Evolutionary conservation across 2,888 invertebrate species (phyloP), one percentile per base, ranked within the genome.

Genomic region (Monopis laevigella): DNA sequence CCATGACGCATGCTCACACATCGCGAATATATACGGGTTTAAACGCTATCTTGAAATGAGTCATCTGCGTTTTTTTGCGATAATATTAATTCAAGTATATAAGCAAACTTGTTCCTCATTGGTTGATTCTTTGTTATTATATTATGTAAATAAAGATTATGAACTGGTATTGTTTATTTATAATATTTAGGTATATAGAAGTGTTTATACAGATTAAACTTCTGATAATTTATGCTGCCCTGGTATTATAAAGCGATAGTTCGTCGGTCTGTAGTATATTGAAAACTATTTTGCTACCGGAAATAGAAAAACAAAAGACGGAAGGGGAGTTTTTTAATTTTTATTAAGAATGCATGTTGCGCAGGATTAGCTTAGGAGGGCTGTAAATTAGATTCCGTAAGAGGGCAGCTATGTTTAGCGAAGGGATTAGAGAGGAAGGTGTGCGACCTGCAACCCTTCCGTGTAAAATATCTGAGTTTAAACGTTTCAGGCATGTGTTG

Each of bases 391-490:
- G 59, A 55, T 54, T 54, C 48, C 51, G 51, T 45, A 43, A 30
- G 29, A 51, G 50, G 50, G 29, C 28, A 8, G 47, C 63, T 70
- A 69, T 66, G 71, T 74, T 72, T 73, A 69, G 74, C 73, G 59
- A 67, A 61, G 64, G 62, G 59, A 61, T 16, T 8, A 58, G 58
- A 57, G 62, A 58, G 55, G 56, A 56, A 59, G 57, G 51, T 54
- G 34, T 27, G 61, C 63, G 72, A 73, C 78, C 77, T 77, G 60
- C 63, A 74, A 73, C 78, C 78, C 78, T 75, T 78, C 64, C 52
- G 56, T 64, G 68, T 77, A 71, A 71, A 74, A 72, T 69, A 70
- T 71, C 61, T 68, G 62, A 63, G 58, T 70, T 73, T 68, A 70
- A 73, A 64, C 62, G 69, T 57, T 67, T 55, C 54, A 58, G 73